Conservation (phyloP, 1,140 invertebrate genomes). For the Zaprionus nigranus region DNA sequence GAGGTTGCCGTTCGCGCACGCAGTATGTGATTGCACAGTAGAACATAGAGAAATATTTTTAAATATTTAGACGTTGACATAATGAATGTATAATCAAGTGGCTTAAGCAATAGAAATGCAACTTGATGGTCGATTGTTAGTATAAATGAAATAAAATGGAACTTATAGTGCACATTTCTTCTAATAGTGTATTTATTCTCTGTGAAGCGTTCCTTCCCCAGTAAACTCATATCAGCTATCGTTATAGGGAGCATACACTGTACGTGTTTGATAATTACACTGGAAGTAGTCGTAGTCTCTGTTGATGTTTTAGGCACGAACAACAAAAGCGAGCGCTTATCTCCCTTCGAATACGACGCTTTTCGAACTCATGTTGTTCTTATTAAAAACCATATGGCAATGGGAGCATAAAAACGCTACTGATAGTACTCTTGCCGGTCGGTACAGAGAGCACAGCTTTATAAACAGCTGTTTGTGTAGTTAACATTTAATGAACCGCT, state of each 20-base stretch:
- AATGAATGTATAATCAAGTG: not conserved
- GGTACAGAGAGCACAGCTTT: constrained; percentile 38
- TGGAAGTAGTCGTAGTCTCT: constrained; percentile 47
- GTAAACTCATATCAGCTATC: not conserved
- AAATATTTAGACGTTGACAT: not conserved
- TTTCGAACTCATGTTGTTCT: constrained; percentile 30
- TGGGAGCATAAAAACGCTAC: constrained; percentile 50
- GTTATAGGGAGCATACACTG: constrained; percentile 16
- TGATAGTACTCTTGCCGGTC: constrained; percentile 37
- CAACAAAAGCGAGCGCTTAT: constrained; percentile 58
- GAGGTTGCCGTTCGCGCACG: constrained; percentile 24
- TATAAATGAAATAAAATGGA: not conserved
- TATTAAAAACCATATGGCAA: constrained; percentile 58
- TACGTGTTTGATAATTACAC: constrained; percentile 25
- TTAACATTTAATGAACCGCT: constrained; percentile 41
- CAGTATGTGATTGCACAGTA: constrained; percentile 15
- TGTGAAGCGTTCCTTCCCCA: not conserved
- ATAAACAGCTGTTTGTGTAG: constrained; percentile 51
- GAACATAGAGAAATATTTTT: not conserved
- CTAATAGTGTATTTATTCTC: not conserved
- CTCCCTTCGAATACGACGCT: constrained; percentile 48
- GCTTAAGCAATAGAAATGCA: too few relatives aligned
- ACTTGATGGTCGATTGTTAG: too few relatives aligned
- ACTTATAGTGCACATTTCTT: not conserved
- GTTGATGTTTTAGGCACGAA: constrained; percentile 62